Base-by-base conservation (phyloP, 2,113 vertebrate species). In the Myrmophylax atrothorax region DNA sequence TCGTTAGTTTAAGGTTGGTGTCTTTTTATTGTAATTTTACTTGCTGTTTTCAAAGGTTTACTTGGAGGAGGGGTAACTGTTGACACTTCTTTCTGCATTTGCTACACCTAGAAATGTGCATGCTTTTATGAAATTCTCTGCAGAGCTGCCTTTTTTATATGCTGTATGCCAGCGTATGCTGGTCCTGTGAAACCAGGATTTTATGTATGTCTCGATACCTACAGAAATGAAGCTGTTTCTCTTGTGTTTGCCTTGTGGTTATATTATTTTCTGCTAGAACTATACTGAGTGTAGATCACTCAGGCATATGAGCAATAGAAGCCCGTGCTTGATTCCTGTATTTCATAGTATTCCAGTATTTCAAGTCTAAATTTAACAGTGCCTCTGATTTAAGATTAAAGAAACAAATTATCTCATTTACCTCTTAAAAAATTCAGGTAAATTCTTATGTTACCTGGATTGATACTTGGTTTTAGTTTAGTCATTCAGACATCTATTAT, bases 21-120 rank as follows among this genome's bases (percentile, higher is more conserved):
- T 70, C 24, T 85, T 93, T 93, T 42, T 73, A 28, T 59, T 55
- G 60, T 37, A 33, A 85, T 91, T 56, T 92, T 93, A 50, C 26
- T 96, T 87, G 59, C 38, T 95, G 40, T 44, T 93, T 94, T 66
- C 83, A 76, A 90, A 75, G 46, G 44, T 76, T 58, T 90, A 8
- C n/a, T 92, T 64, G 83, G 73, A 66, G 76, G 69, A 88, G 69
- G 52, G 60, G 73, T 64, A 66, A 42, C 16, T 93, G 90, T 87
- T 91, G 56, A 47, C 62, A 69, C 33, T 96, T 94, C 16, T 83
- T 84, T 33, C 77, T 96, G 76, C 66, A 64, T 92, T 95, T 37
- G 9, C 10, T 90, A 46, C 23, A 75, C 24, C 35, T 67, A 77
- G 76, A 92, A 70, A 63, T 59, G 37, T 92, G 40, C 69, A 73